Evolutionary conservation across 2,797 vertebrate species (phyloP).

Genomic region (Tapirus indicus): DNA sequence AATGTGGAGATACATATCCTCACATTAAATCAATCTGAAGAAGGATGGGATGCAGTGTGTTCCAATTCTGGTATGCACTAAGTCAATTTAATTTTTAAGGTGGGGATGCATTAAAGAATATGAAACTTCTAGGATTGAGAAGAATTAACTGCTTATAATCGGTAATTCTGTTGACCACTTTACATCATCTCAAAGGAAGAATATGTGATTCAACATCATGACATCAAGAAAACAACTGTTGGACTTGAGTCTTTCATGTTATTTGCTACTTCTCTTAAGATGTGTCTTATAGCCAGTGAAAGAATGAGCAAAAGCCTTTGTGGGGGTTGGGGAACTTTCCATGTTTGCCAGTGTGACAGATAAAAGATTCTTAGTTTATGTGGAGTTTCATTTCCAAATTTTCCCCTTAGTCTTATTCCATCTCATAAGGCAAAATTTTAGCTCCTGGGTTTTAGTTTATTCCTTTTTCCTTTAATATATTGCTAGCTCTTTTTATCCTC

Average conservation of each 20-base stretch:
- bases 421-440: conserved; percentile 31
- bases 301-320: not conserved
- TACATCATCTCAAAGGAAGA: not conserved
- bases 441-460: not conserved
- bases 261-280: not conserved
- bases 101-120: not conserved
- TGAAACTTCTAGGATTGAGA: not conserved
- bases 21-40: not conserved
- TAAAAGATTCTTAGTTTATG: not conserved
- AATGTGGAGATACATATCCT: not conserved
- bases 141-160: not conserved
- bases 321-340: not conserved
- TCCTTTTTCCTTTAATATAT: not conserved
- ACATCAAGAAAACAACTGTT: conserved; percentile 5
- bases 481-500: not conserved
- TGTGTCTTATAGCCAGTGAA: not conserved
- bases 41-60: not conserved
- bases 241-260: not conserved
- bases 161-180: not conserved
- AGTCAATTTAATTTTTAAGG: not conserved
- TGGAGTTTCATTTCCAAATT: not conserved
- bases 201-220: not conserved
- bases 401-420: not conserved
- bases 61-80: not conserved
- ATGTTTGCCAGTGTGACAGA: not conserved